A percentile compares a stretch with the other conserved stretches of the same genome.
phyloP scores from a whole-genome alignment of 2,797 vertebrate species.

The Falco novaeseelandiae region DNA sequence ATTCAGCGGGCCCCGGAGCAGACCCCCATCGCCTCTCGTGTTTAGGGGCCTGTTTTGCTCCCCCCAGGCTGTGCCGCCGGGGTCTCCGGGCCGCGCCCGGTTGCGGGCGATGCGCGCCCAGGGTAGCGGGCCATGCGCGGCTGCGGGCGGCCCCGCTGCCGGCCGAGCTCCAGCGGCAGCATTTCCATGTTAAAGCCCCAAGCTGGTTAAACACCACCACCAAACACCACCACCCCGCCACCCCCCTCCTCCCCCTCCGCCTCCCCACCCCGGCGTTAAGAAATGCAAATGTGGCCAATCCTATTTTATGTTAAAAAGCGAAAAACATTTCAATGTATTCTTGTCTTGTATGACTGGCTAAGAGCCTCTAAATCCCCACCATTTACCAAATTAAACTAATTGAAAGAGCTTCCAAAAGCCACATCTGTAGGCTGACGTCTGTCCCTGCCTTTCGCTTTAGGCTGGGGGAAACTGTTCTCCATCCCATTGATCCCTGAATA shows the following conservation, averaged over 20 bases:
- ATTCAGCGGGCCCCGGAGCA: not conserved
- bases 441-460: conserved; percentile 88
- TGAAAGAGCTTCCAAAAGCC: conserved; percentile 97
- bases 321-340: conserved; percentile 92
- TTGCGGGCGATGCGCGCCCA: not conserved
- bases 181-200: conserved; percentile 73
- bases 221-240: conserved; percentile 23
- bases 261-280: conserved; percentile 71
- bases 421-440: conserved; percentile 96
- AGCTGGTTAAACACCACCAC: conserved; percentile 55
- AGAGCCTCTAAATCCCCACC: conserved; percentile 96
- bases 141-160: not conserved
- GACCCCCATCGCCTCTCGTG: not conserved
- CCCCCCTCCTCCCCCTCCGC: not conserved
- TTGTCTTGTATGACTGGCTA: conserved; percentile 91
- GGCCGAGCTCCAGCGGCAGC: not conserved
- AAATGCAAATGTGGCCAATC: conserved; percentile 90
- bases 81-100: not conserved
- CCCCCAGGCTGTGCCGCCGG: not conserved
- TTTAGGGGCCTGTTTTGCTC: not conserved
- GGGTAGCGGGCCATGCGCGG: not conserved
- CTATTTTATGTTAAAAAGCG: conserved; percentile 89
- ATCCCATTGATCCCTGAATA: conserved; percentile 99
- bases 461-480: conserved; percentile 87
- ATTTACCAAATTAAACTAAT: conserved; percentile 99